Percentiles rank a stretch among this genome's conserved stretches.
These are phyloP conservation scores for Octonoba sinensis DNA, from an alignment of 2,888 invertebrate species.

Conservation along the genomic window DNA sequence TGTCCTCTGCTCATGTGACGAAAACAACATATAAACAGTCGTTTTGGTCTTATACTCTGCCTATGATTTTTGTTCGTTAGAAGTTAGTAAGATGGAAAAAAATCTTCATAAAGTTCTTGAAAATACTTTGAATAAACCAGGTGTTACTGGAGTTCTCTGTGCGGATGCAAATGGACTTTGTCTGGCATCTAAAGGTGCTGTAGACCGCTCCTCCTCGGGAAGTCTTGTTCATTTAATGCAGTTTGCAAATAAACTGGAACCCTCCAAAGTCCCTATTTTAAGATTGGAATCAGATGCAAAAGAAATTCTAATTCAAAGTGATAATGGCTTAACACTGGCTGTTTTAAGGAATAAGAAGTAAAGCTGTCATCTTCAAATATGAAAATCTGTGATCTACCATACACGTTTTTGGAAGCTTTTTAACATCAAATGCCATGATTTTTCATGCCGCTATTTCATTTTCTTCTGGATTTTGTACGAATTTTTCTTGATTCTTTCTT, in stretches of 20 bases:
- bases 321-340: slow-evolving; percentile 39
- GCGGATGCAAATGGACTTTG: slow-evolving; percentile 58
- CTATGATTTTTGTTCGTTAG: not conserved
- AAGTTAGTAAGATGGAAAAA: slow-evolving; percentile 37
- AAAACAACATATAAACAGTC: no score
- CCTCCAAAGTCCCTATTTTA: slow-evolving; percentile 38
- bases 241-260: slow-evolving; percentile 40
- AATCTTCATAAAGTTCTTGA: slow-evolving; percentile 46
- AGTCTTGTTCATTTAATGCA: slow-evolving; percentile 56
- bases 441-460: no score
- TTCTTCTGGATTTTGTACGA: no score
- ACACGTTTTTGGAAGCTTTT: no score
- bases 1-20: no score
- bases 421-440: no score
- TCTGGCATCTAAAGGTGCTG: slow-evolving; percentile 42
- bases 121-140: slow-evolving; percentile 39
- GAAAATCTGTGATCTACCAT: no score
- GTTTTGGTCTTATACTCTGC: not conserved
- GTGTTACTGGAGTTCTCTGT: slow-evolving; percentile 48
- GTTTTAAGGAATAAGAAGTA: slow-evolving; percentile 35
- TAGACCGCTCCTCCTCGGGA: slow-evolving; percentile 35
- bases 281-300: slow-evolving; percentile 49
- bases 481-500: no score
- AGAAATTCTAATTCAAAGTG: slow-evolving; percentile 46
- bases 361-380: not conserved